Evolutionary conservation across 2,888 invertebrate genomes (phyloP).

Genomic region (Panopea generosa): DNA sequence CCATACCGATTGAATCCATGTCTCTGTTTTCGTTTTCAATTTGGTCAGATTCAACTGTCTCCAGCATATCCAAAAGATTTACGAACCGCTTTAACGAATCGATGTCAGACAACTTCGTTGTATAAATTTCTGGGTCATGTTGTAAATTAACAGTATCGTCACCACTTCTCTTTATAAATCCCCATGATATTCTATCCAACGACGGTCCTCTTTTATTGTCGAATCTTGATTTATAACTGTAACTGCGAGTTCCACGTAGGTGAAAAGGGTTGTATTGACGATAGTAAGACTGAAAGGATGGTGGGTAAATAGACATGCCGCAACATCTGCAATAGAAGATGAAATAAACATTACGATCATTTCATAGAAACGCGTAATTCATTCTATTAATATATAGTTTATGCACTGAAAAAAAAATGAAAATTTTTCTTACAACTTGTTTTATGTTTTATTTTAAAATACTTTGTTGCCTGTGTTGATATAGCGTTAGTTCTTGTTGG

Average conservation of each 20-base stretch:
- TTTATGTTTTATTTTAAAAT: no score
- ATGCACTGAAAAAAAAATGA: no score
- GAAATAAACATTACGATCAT: not conserved
- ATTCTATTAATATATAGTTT: no score
- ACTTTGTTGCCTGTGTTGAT: no score
- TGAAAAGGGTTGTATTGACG: not conserved
- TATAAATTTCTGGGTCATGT: no score
- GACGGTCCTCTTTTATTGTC: conserved; percentile 21
- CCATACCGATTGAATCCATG: conserved; percentile 1
- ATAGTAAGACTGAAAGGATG: conserved; percentile 12
- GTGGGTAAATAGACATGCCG: conserved; percentile 14
- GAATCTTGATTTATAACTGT: not conserved
- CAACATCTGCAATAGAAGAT: conserved; percentile 25
- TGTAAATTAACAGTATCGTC: not conserved
- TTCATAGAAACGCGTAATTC: no score
- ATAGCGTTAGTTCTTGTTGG: no score
- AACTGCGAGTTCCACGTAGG: not conserved
- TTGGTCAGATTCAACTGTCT: not conserved
- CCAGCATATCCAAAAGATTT: not conserved
- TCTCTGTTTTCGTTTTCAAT: conserved; percentile 1
- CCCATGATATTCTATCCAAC: conserved; percentile 42
- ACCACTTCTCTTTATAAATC: conserved; percentile 35
- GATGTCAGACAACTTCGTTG: no score
- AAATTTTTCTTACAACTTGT: no score
- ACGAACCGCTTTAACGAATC: not conserved